A percentile compares a stretch with the other conserved stretches of the same genome.
phyloP scores from a whole-genome alignment of 1,140 invertebrate genomes.

The Teleogryllus occipitalis region DNA sequence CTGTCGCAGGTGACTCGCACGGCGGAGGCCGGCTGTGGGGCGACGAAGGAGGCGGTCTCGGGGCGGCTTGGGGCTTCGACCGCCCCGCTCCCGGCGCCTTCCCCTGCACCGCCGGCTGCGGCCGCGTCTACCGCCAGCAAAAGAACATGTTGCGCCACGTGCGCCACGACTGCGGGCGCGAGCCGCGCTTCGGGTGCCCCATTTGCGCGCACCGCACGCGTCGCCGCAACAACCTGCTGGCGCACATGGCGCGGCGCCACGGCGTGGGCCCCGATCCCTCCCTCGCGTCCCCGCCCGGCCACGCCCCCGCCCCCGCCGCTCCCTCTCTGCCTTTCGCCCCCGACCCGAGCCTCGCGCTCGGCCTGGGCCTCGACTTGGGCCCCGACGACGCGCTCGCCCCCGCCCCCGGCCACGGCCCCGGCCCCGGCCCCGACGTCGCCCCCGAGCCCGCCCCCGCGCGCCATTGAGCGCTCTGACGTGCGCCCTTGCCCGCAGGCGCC shows the following conservation, averaged over 20 bases:
- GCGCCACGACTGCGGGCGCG: constrained; percentile 59
- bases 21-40: no score
- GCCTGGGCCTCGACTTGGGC: background rate
- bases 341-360: background rate
- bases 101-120: constrained; percentile 19
- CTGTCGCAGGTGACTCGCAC: no score
- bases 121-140: constrained; percentile 21
- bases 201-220: constrained; percentile 22
- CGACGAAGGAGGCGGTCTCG: background rate
- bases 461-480: no score
- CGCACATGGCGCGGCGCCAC: constrained; percentile 12
- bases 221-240: constrained; percentile 17
- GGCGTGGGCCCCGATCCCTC: constrained; percentile 27
- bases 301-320: constrained; percentile 30
- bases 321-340: background rate
- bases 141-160: constrained; percentile 45
- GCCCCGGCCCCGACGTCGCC: no score
- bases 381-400: no score
- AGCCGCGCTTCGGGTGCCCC: constrained; percentile 55
- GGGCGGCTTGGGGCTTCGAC: background rate
- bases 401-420: no score
- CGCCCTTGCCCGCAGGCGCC: no score
- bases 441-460: no score
- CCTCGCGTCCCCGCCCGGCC: constrained; percentile 33
- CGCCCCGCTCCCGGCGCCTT: background rate